A percentile compares a stretch with the other conserved stretches of the same genome.
These are phyloP conservation scores for Drosophila testacea DNA, from an alignment of 2,888 invertebrate genomes.

Conservation along the genomic window DNA sequence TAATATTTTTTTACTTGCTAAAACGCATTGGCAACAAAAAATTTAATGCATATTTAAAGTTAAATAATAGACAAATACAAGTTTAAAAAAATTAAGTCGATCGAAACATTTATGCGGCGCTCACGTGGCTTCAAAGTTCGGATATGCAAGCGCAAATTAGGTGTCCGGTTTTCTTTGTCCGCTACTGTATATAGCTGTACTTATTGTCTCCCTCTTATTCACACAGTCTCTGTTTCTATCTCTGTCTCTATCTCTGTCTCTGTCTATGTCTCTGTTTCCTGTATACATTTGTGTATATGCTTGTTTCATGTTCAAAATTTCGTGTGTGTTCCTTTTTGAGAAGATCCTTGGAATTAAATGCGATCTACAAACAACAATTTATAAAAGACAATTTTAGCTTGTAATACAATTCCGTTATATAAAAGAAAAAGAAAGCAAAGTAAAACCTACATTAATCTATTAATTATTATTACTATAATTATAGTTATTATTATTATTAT, in stretches of 20 bases:
- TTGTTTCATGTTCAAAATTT: conserved; percentile 5
- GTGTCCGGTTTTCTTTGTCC: no score
- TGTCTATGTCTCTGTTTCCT: neutral
- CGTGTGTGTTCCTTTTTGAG: conserved; percentile 15
- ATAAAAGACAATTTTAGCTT: conserved; percentile 76
- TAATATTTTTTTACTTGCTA: no score
- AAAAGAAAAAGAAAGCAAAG: conserved; percentile 22
- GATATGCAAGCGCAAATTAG: no score
- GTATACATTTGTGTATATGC: conserved; percentile 6
- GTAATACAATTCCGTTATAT: conserved; percentile 64
- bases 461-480: conserved; percentile 19
- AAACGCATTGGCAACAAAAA: no score
- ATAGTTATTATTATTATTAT: conserved; percentile 24
- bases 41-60: no score
- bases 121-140: no score
- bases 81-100: no score
- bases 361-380: conserved; percentile 56
- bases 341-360: conserved; percentile 19
- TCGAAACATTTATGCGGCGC: no score
- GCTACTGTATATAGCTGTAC: no score
- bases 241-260: no score
- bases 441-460: conserved; percentile 32
- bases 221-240: neutral
- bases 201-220: neutral
- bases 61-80: no score